Evolutionary conservation across 2,113 vertebrate species (phyloP).

Genomic region (Noturus placidus): DNA sequence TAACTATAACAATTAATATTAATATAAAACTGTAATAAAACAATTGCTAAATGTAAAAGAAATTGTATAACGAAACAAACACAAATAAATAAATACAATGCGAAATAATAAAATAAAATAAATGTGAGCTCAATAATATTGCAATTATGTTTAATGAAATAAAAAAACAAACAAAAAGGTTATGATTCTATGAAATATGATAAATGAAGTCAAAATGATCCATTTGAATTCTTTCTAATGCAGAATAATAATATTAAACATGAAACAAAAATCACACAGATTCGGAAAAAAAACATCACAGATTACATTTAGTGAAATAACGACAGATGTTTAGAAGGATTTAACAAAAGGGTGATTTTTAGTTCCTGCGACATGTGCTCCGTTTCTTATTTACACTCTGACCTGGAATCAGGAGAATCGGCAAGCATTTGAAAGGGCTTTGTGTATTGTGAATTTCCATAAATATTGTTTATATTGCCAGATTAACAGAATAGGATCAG

Average conservation of each 20-base stretch:
- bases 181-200: neutral
- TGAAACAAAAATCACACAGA: neutral
- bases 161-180: neutral
- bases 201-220: neutral
- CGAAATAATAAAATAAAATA: neutral
- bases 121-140: neutral
- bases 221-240: neutral
- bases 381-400: neutral
- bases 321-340: neutral
- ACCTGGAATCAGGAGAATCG: neutral
- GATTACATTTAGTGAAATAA: neutral
- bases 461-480: neutral
- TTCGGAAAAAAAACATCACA: neutral
- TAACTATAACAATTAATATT: neutral
- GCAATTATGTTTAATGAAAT: neutral
- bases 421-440: neutral
- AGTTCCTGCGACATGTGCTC: neutral
- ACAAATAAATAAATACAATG: neutral
- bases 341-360: neutral
- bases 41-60: neutral
- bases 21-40: neutral
- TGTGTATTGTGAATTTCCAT: neutral
- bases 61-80: neutral
- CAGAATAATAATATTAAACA: neutral
- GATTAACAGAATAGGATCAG: neutral